These are phyloP conservation scores for Hemicordylus capensis DNA, from an alignment of 2,113 vertebrate species.

Conservation along the genomic window DNA sequence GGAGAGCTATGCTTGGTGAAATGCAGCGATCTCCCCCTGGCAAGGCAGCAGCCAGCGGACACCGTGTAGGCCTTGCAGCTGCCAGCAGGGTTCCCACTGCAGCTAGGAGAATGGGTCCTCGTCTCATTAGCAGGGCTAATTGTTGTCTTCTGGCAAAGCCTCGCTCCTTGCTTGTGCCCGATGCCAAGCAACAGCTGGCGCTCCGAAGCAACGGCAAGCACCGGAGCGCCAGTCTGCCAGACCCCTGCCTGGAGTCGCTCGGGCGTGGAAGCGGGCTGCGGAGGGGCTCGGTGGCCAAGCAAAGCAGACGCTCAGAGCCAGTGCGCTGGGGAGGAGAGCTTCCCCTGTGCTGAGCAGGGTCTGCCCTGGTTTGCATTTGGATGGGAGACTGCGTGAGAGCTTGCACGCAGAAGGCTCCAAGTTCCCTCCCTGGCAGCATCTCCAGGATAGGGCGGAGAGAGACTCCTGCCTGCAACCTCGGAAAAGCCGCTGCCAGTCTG, in stretches of 20 bases:
- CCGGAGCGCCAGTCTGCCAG: not conserved
- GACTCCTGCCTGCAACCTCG: too few species aligned
- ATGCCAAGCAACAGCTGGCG: fast-evolving
- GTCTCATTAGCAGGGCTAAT: fast-evolving
- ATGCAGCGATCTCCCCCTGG: not conserved
- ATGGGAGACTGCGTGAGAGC: too few species aligned
- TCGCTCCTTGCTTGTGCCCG: fast-evolving
- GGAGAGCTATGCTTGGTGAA: fast-evolving
- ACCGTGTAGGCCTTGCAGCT: not conserved
- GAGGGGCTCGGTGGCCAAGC: not conserved
- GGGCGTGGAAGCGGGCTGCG: not conserved
- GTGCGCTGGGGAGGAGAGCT: too few species aligned
- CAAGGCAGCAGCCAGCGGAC: fast-evolving
- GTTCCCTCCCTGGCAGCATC: too few species aligned
- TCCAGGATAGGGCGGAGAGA: too few species aligned
- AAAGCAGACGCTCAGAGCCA: not conserved
- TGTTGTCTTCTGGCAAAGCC: not conserved
- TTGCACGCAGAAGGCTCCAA: too few species aligned
- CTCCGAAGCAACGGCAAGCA: not conserved
- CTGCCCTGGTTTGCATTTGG: too few species aligned
- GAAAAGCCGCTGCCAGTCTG: too few species aligned
- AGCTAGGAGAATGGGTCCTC: not conserved
- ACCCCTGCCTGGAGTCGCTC: not conserved
- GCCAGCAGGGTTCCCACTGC: conserved; percentile 34
- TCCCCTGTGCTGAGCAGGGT: too few species aligned